A percentile compares a stretch with the other conserved stretches of the same genome.
Evolutionary conservation across 2,888 invertebrate species (phyloP).

Genomic region (Aelia acuminata): DNA sequence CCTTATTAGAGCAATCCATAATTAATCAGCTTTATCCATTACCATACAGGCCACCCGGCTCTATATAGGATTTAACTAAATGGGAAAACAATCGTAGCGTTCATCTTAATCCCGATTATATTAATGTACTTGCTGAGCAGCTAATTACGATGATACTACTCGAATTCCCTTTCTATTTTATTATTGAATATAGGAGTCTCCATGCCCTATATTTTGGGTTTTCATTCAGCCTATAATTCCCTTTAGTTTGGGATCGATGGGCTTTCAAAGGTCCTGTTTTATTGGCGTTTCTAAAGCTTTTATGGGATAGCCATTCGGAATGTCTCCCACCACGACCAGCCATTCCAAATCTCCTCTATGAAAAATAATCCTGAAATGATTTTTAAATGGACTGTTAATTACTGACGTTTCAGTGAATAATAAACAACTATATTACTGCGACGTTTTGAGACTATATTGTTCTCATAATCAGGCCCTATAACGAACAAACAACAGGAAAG

Average conservation of each 20-base stretch:
- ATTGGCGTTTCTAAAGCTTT: not conserved
- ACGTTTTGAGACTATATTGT: too few species aligned
- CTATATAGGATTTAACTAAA: slow-evolving; percentile 3
- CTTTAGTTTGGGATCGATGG: not conserved
- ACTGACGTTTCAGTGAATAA: too few species aligned
- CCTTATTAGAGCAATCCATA: slow-evolving; percentile 11
- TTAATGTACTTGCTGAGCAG: not conserved
- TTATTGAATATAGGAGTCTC: not conserved
- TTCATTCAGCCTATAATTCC: not conserved
- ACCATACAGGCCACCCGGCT: not conserved
- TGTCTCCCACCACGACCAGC: not conserved
- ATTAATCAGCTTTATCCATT: slow-evolving; percentile 28
- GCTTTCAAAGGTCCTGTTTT: not conserved
- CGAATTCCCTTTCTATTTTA: not conserved
- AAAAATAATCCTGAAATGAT: not conserved
- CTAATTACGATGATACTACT: not conserved
- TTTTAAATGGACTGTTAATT: not conserved
- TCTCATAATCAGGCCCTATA: too few species aligned
- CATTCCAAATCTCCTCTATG: not conserved
- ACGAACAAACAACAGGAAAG: too few species aligned
- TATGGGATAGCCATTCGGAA: not conserved
- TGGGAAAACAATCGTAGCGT: slow-evolving; percentile 28
- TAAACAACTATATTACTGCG: too few species aligned
- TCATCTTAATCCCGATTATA: slow-evolving; percentile 23
- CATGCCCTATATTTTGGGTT: not conserved